Conservation (phyloP, 1,140 invertebrate genomes). For the Macrosteles quadrilineatus region DNA sequence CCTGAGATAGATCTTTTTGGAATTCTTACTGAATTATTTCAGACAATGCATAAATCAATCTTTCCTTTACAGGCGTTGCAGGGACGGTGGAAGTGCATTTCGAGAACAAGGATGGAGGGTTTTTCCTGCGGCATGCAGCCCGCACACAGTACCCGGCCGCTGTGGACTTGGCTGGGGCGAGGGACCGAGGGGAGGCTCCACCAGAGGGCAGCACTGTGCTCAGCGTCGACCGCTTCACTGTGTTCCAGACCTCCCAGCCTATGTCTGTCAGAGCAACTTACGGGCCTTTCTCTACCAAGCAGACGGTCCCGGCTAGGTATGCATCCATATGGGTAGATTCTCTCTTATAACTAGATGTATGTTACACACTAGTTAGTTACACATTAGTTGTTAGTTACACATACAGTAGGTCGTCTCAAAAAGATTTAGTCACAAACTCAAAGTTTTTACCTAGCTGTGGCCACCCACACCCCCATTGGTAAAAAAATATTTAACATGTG, state of each 20-base stretch:
- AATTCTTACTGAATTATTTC: too few species aligned
- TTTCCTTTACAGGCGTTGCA: conserved; percentile 26
- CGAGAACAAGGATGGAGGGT: conserved; percentile 86
- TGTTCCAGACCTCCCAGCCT: conserved; percentile 82
- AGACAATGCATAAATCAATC: too few species aligned
- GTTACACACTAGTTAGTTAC: too few species aligned
- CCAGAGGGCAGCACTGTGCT: not conserved
- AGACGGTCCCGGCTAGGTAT: conserved; percentile 82
- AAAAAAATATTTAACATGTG: too few species aligned
- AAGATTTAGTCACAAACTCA: too few species aligned
- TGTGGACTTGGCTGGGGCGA: conserved; percentile 45
- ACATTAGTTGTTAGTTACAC: too few species aligned
- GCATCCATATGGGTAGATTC: too few species aligned
- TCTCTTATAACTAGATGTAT: too few species aligned
- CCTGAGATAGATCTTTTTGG: too few species aligned
- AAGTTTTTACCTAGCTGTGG: too few species aligned
- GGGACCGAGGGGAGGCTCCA: conserved; percentile 19
- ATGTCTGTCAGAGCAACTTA: conserved; percentile 86
- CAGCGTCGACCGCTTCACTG: conserved; percentile 67
- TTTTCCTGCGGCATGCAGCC: conserved; percentile 79
- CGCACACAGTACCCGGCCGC: conserved; percentile 57
- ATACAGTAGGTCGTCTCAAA: too few species aligned
- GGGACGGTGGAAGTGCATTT: conserved; percentile 79
- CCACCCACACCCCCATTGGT: too few species aligned
- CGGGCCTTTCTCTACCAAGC: conserved; percentile 90